Evolutionary conservation across 1,140 invertebrate species (phyloP).

Genomic region (Calliphora vicina): DNA sequence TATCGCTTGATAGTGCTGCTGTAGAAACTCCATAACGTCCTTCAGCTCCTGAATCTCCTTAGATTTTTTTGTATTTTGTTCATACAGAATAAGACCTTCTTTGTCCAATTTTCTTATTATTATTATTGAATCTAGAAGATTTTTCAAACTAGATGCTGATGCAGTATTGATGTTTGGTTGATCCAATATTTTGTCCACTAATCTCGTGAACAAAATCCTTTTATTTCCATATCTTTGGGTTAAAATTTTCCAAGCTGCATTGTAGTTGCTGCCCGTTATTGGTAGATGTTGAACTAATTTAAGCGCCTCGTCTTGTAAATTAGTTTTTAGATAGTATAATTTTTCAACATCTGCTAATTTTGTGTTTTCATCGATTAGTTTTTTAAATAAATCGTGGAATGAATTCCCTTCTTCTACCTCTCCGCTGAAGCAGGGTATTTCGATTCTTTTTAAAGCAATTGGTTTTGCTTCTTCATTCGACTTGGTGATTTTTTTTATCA

Average conservation of each 20-base stretch:
- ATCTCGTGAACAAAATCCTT: conserved; percentile 4
- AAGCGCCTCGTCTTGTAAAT: not conserved
- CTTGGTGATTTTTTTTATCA: no score
- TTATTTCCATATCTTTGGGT: not conserved
- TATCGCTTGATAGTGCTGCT: conserved; percentile 19
- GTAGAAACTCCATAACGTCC: conserved; percentile 2
- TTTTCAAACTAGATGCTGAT: not conserved
- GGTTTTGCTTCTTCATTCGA: conserved; percentile 66
- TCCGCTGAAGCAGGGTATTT: not conserved
- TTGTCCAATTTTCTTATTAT: conserved; percentile 8
- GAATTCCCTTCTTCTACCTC: not conserved
- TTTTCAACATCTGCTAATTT: no score
- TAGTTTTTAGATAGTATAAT: not conserved
- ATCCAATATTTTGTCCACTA: conserved; percentile 13
- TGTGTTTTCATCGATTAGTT: no score
- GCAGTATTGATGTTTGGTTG: not conserved
- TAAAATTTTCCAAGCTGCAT: not conserved
- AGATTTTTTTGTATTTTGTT: conserved; percentile 7
- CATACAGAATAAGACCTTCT: not conserved
- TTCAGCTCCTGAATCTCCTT: conserved; percentile 1
- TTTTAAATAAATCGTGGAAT: not conserved
- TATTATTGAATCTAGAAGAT: not conserved
- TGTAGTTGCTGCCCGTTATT: not conserved
- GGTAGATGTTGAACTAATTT: not conserved
- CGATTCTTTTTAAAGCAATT: not conserved